Evolutionary conservation across 1,140 invertebrate genomes (phyloP).

Genomic region (Aphelinus atriplicis): DNA sequence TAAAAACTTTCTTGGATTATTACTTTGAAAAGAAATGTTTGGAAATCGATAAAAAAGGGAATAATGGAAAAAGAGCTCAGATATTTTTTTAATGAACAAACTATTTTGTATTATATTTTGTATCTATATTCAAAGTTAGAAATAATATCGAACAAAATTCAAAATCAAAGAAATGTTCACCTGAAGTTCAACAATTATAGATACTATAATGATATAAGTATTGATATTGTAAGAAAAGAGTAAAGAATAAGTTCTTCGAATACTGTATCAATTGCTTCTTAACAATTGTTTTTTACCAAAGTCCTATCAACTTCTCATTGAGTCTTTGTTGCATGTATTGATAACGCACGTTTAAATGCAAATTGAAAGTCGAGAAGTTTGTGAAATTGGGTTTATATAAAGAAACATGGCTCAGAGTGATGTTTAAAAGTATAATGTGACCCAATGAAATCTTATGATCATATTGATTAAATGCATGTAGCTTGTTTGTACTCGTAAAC

Average conservation of each 20-base stretch:
- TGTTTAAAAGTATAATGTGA: too few relatives aligned
- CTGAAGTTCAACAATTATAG: background rate
- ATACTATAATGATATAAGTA: background rate
- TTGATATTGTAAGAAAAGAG: constrained; percentile 1
- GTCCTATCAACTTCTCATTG: too few relatives aligned
- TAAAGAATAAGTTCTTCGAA: background rate
- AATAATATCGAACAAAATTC: background rate
- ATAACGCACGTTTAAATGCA: too few relatives aligned
- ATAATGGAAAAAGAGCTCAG: background rate
- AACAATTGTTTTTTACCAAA: too few relatives aligned
- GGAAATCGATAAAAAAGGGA: background rate
- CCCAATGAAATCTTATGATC: too few relatives aligned
- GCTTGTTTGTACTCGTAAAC: too few relatives aligned
- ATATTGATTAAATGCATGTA: too few relatives aligned
- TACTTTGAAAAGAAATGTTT: constrained; percentile 12
- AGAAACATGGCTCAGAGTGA: too few relatives aligned
- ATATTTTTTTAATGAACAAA: constrained; percentile 34
- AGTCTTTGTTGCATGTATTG: too few relatives aligned
- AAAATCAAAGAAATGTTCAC: background rate
- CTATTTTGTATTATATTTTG: constrained; percentile 32
- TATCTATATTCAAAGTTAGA: constrained; percentile 3
- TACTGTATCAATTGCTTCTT: too few relatives aligned
- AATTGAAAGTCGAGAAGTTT: too few relatives aligned
- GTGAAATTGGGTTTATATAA: too few relatives aligned
- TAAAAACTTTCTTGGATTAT: background rate